Evolutionary conservation across 2,113 vertebrate species (phyloP).

Genomic region (Malurus cyaneus): DNA sequence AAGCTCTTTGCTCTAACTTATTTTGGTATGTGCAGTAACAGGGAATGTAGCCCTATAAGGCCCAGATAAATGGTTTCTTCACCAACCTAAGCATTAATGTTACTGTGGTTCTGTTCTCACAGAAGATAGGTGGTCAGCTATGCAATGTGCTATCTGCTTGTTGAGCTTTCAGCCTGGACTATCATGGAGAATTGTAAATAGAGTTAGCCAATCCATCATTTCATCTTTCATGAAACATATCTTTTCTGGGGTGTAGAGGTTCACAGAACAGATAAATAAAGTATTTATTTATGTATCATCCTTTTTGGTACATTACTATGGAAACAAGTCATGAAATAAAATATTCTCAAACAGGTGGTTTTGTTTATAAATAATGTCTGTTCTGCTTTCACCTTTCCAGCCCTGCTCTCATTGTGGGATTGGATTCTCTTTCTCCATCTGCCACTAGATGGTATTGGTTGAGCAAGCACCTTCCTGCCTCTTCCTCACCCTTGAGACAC

Average conservation of each 20-base stretch:
- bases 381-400: not conserved
- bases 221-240: not conserved
- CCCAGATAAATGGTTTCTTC: not conserved
- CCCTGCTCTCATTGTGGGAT: not conserved
- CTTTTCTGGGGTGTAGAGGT: not conserved
- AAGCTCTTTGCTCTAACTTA: not conserved
- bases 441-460: conserved; percentile 40
- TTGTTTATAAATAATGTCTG: not conserved
- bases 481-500: not conserved
- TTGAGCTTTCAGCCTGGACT: not conserved
- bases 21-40: not conserved
- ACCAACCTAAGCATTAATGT: not conserved
- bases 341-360: not conserved
- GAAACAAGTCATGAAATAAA: not conserved
- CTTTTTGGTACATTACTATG: not conserved
- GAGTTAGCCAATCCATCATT: not conserved
- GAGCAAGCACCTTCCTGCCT: not conserved
- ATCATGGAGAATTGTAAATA: not conserved
- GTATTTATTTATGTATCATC: not conserved
- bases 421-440: not conserved
- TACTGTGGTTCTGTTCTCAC: not conserved
- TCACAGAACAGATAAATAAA: not conserved
- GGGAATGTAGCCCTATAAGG: not conserved
- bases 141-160: not conserved
- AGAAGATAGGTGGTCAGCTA: not conserved